Conservation (phyloP, 1,140 invertebrate species). For the Tetragnatha versicolor region DNA sequence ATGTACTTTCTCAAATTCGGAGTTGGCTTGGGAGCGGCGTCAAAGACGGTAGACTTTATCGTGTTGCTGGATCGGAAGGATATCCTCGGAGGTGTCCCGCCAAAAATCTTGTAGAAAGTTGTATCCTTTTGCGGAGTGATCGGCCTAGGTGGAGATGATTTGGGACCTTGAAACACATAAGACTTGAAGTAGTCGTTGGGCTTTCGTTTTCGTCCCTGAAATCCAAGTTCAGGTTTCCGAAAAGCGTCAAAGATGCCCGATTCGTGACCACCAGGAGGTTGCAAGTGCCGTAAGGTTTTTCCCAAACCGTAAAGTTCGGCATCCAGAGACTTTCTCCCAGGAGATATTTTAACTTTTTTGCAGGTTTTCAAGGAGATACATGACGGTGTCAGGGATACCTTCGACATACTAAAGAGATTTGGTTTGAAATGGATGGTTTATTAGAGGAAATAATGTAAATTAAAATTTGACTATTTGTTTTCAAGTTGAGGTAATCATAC, state of each 20-base stretch:
- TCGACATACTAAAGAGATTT: too few relatives aligned
- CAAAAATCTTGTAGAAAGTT: slow-evolving; percentile 12
- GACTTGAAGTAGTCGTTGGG: slow-evolving; percentile 30
- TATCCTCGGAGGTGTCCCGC: neutral
- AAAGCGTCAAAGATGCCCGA: slow-evolving; percentile 26
- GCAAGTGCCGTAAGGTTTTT: slow-evolving; percentile 3
- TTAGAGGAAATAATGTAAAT: too few relatives aligned
- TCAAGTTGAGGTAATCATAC: too few relatives aligned
- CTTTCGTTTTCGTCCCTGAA: neutral
- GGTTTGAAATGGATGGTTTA: too few relatives aligned
- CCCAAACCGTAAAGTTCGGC: slow-evolving; percentile 39
- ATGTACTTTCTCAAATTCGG: neutral
- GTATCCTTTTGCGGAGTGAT: neutral
- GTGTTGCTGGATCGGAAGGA: neutral
- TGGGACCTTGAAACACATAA: neutral
- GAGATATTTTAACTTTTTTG: slow-evolving; percentile 41
- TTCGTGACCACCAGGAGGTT: slow-evolving; percentile 21
- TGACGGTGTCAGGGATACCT: too few relatives aligned
- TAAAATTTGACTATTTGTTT: too few relatives aligned
- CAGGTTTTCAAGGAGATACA: too few relatives aligned
- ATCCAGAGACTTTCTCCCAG: slow-evolving; percentile 10
- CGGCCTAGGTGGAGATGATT: neutral
- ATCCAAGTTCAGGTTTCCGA: neutral
- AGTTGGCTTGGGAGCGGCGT: neutral
- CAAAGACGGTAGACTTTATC: neutral